Evolutionary conservation across 2,888 invertebrate genomes (phyloP), one percentile per base, ranked within the genome.

Genomic region (Achlya flavicornis): DNA sequence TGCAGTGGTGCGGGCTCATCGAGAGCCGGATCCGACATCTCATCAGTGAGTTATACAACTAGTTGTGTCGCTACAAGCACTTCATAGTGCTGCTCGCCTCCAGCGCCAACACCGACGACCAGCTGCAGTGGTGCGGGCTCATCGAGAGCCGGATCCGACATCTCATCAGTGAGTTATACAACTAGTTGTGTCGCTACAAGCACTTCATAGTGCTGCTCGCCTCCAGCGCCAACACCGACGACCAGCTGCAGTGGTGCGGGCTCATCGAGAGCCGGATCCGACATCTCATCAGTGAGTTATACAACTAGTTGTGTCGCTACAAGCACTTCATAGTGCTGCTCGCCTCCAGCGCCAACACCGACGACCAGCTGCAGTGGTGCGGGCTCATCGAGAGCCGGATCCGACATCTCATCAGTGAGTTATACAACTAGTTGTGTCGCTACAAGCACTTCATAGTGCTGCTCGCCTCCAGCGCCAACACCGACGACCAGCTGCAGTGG

Each of bases 371-470:
- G 75, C 98, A 98, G 92, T 99, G 99, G 99, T 97, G 97, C 83
- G 99, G 99, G 3, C 95, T 99, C 72, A 98, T 99, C 26, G 99
- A 99, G 90, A 98, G 99, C 70, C 98, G 98, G 94, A 97, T 99
- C 75, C 95, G 99, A 61, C 96, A 98, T 84, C 95, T 99, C 63
- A 98, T 99, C 80, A 96, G 96, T 92, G 85, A 94, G 92, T 84
- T 38, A 7, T 35, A 38, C 10, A 38, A 3, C 10, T 38, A 10
- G 10, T 38, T 6, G 35, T 6, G 35, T 35, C 93, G 95, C 87
- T 99, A 99, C 94, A 97, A 97, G 79, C 99, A 99, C 94, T 99
- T 98, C 90, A 98, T 99, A 66, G 97, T 99, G 69, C 93, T 99
- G 64, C 94, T 98, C 67, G 98, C 98, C 0, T 96, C 96, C 78